phyloP scores from a whole-genome alignment of 1,140 invertebrate species.

The Cherax quadricarinatus region DNA sequence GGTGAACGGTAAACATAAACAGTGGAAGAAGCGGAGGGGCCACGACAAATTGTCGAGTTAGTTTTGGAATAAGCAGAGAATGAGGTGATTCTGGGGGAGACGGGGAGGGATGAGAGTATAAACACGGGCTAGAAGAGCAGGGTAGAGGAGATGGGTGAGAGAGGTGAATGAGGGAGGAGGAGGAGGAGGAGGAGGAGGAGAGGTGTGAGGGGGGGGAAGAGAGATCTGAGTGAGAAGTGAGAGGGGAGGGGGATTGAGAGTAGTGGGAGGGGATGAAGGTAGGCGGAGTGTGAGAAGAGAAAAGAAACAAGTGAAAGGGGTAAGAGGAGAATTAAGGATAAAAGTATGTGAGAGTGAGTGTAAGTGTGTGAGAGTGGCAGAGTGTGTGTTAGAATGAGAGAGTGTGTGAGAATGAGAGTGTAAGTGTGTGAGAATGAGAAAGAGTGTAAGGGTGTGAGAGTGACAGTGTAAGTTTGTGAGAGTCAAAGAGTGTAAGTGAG shows the following conservation, averaged over 20 bases:
- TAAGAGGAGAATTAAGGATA: too few species aligned
- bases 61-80: slow-evolving; percentile 1
- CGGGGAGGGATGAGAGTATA: not conserved
- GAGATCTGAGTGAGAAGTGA: not conserved
- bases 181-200: not conserved
- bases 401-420: not conserved
- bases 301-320: too few species aligned
- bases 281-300: too few species aligned
- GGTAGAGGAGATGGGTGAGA: not conserved
- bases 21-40: not conserved
- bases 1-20: not conserved
- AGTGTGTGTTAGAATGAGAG: too few species aligned
- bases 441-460: not conserved
- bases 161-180: not conserved
- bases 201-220: not conserved
- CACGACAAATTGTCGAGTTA: not conserved
- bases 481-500: not conserved
- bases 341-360: too few species aligned
- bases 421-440: not conserved
- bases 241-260: not conserved
- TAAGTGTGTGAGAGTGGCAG: too few species aligned
- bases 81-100: not conserved
- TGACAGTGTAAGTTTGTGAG: not conserved
- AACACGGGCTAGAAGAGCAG: not conserved
- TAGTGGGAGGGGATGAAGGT: too few species aligned